These are phyloP conservation scores for Gryon sp. DNA, from an alignment of 1,140 invertebrate species.

Conservation along the genomic window DNA sequence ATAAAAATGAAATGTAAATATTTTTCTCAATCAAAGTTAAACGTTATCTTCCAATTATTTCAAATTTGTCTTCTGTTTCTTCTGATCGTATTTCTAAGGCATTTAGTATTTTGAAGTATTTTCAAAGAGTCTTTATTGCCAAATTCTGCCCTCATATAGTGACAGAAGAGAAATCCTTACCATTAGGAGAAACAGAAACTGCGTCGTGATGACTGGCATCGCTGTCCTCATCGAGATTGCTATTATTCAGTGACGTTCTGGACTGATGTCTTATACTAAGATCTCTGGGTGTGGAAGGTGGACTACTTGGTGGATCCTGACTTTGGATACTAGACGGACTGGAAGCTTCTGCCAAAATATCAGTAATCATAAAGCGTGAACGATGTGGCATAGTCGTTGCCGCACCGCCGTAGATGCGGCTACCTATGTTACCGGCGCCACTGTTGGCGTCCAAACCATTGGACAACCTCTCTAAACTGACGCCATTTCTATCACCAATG, in stretches of 20 bases:
- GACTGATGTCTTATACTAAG: slow-evolving; percentile 75
- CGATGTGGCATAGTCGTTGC: slow-evolving; percentile 82
- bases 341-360: slow-evolving; percentile 84
- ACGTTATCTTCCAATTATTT: too few relatives aligned
- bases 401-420: slow-evolving; percentile 36
- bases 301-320: slow-evolving; percentile 75
- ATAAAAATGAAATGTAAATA: too few relatives aligned
- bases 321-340: slow-evolving; percentile 71
- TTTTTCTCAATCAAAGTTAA: too few relatives aligned
- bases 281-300: slow-evolving; percentile 74
- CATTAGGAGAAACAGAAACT: slow-evolving; percentile 76
- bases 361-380: slow-evolving; percentile 89
- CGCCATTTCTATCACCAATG: slow-evolving; percentile 67
- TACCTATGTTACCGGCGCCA: slow-evolving; percentile 34
- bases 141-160: too few relatives aligned
- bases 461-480: slow-evolving; percentile 66
- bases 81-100: too few relatives aligned
- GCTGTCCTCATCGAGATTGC: slow-evolving; percentile 77
- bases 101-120: too few relatives aligned
- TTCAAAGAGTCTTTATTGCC: too few relatives aligned
- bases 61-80: too few relatives aligned
- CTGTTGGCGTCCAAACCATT: slow-evolving; percentile 70
- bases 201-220: slow-evolving; percentile 77
- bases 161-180: slow-evolving; percentile 62
- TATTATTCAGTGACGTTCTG: slow-evolving; percentile 69